These are phyloP conservation scores for Stictocephala bisonia DNA, from an alignment of 2,888 invertebrate species.

Conservation along the genomic window DNA sequence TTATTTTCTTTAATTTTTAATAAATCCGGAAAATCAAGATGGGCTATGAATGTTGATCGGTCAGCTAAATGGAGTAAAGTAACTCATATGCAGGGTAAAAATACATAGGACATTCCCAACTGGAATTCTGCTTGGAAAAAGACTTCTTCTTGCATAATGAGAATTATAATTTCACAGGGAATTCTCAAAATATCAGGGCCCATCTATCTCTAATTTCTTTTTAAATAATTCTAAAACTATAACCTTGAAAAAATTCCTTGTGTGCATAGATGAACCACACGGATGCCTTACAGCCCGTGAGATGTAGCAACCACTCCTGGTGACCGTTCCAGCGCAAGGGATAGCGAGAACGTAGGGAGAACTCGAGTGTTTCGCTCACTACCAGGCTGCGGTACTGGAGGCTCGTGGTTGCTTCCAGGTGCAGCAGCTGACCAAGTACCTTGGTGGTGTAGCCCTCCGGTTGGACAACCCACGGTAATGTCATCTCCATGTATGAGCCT, in stretches of 20 bases:
- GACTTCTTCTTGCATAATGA: not conserved
- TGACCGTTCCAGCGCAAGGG: constrained; percentile 96
- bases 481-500: constrained; percentile 96
- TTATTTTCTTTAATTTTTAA: too few relatives aligned
- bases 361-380: constrained; percentile 94
- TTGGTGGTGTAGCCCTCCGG: constrained; percentile 90
- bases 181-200: too few relatives aligned
- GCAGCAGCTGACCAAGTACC: constrained; percentile 92
- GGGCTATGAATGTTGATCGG: too few relatives aligned
- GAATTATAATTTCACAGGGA: too few relatives aligned
- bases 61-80: not conserved
- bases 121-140: not conserved
- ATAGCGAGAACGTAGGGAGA: constrained; percentile 88
- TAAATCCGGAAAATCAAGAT: not conserved
- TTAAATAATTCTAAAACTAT: constrained; percentile 11
- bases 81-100: not conserved
- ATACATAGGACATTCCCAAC: too few relatives aligned
- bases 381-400: constrained; percentile 89
- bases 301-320: constrained; percentile 91
- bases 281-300: constrained; percentile 95
- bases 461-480: constrained; percentile 92
- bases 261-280: constrained; percentile 93
- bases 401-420: constrained; percentile 96
- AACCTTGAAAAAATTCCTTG: constrained; percentile 92
- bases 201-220: too few relatives aligned